Base-by-base conservation (phyloP, 2,888 invertebrate genomes). In the Cryptus viduatorius region DNA sequence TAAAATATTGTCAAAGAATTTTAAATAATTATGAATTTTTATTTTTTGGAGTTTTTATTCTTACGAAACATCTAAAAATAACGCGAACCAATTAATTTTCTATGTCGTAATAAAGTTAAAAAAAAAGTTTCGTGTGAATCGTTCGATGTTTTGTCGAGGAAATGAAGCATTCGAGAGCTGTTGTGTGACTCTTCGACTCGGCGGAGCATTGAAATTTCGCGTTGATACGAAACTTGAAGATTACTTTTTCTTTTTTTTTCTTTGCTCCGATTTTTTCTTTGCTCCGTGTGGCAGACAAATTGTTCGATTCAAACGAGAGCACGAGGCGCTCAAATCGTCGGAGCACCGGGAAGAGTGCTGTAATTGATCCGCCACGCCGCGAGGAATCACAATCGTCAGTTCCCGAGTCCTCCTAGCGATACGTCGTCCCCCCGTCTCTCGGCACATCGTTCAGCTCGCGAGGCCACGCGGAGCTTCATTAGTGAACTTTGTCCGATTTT, bases 401-500 rank as follows among this genome's bases (percentile, higher is more conserved):
- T 44, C 31, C 42, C 48, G 48, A 48, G 61, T 4, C 12, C 59
- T 56, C 14, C 59, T 37, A 48, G 64, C 69, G 67, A 14, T 64
- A 31, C 67, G 31, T 56, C 72, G 19, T 44, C 19, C 19, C 42
- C 4, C 61, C 72, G 61, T 78, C 48, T 68, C 77, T 31, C 77
- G 64, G 65, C 68, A 73, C 68, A 73, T 75, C 81, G 50, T 77
- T 59, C 71, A 79, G 71, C 67, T 44, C 31, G 29, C 80, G 77
- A 73, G 84, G 77, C 68, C 77, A 67, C 19, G 68, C 77, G 69
- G 80, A 81, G 80, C 77, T 84, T 84, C 84, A 78, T 84, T 81
- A 84, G 84, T 81, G 81, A 84, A 81, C 84, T 84, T 81, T 81
- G 84, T 81, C 78, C 64, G 80, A 77, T 68, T 59, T 14, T 68